Evolutionary conservation across 2,797 vertebrate species (phyloP), one percentile per base, ranked within the genome.

Genomic region (Gouania willdenowi): DNA sequence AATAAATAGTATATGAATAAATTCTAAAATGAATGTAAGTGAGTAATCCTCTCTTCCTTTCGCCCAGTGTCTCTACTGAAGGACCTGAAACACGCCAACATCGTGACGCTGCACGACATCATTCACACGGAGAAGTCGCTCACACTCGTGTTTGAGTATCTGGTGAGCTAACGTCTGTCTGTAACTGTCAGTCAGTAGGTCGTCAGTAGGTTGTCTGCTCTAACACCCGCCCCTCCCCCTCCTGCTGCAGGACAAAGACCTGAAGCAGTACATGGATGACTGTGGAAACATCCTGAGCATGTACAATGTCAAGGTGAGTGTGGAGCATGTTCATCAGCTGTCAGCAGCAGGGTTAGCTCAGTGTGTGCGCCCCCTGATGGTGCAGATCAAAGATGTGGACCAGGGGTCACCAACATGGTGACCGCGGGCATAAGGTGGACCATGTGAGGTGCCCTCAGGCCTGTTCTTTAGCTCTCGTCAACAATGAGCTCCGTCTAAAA

Each of bases 211-310:
- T 14, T 32, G 17, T 29, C 6, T 12, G 3, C 32, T 28, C 36
- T 49, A 18, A 57, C 2, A 0, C 13, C 16, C 45, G 21, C 20
- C 22, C 16, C 45, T 21, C 20, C 22, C 30, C 43, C 26, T 49
- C 3, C 1, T 83, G 75, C 1, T 83, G 75, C 26, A 96, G 94
- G 94, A 97, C 82, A 96, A 96, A 85, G 94, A 97, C 77, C 85
- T 97, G 60, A 97, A 97, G 71, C 94, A 97, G 82, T 97, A 97
- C 75, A 96, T 97, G 94, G 94, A 97, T 46, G 93, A 95, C 81
- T 97, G 94, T 59, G 93, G 94, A 40, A 97, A 93, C 79, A 95
- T 97, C 76, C 94, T 97, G 92, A 97, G 93, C 68, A 93, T 96
- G 91, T 94, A 94, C 75, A 97, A 97, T 65, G 94, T 95, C 55